Evolutionary conservation across 2,797 vertebrate species (phyloP).

Genomic region (Lagodon rhomboides): DNA sequence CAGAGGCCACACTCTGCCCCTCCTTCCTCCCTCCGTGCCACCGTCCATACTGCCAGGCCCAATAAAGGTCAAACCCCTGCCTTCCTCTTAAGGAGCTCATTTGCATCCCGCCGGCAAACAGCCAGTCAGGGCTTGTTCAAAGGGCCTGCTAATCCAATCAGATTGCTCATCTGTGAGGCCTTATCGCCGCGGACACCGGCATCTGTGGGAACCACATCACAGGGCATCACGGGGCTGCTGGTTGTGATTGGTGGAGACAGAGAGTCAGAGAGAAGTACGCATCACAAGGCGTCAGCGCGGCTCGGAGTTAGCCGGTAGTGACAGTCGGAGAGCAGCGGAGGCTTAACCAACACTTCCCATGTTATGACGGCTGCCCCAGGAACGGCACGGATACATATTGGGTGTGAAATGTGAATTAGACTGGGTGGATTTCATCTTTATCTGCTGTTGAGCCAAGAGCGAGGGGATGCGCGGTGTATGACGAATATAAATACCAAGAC

Average conservation of each 20-base stretch:
- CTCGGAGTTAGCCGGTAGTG: conserved; percentile 70
- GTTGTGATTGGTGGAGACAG: conserved; percentile 79
- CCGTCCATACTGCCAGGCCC: conserved; percentile 76
- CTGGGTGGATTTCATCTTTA: conserved; percentile 73
- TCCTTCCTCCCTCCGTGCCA: conserved; percentile 61
- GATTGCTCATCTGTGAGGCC: conserved; percentile 77
- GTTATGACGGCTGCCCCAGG: conserved; percentile 72
- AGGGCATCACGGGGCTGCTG: conserved; percentile 74
- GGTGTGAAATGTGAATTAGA: conserved; percentile 79
- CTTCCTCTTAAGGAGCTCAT: conserved; percentile 80
- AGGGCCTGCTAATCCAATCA: conserved; percentile 81
- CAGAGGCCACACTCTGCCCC: conserved; percentile 52
- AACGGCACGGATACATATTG: conserved; percentile 74
- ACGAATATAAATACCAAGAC: conserved; percentile 29
- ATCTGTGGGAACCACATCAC: conserved; percentile 82
- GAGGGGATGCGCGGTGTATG: conserved; percentile 1
- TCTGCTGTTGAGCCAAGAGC: conserved; percentile 52
- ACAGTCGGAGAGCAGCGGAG: conserved; percentile 70
- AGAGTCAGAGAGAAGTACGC: conserved; percentile 78
- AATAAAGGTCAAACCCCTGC: conserved; percentile 81
- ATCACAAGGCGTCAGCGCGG: conserved; percentile 72
- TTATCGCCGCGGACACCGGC: conserved; percentile 78
- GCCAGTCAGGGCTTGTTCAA: conserved; percentile 83
- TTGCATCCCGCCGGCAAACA: conserved; percentile 84
- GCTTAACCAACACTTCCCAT: conserved; percentile 72